A percentile compares a stretch with the other conserved stretches of the same genome.
Evolutionary conservation across 2,888 invertebrate species (phyloP).

Genomic region (Allygus modestus): DNA sequence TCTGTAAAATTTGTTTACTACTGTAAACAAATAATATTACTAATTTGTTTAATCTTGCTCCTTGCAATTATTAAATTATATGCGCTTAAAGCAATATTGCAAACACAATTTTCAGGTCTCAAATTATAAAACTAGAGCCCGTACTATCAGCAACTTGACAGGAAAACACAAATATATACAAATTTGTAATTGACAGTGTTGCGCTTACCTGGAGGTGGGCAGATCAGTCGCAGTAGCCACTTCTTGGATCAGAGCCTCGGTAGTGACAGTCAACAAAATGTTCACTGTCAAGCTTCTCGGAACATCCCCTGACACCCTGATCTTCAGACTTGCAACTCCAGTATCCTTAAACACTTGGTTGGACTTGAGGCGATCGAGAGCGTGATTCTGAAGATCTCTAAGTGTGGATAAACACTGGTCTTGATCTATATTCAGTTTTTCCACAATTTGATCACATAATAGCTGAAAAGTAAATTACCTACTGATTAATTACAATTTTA

Average conservation of each 20-base stretch:
- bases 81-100: too few species aligned
- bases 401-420: conserved; percentile 78
- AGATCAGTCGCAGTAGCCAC: conserved; percentile 44
- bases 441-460: conserved; percentile 30
- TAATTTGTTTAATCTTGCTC: too few species aligned
- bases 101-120: too few species aligned
- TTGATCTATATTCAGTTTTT: conserved; percentile 77
- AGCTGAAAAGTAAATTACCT: conserved; percentile 71
- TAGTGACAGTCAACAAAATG: not conserved
- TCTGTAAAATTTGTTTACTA: too few species aligned
- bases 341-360: conserved; percentile 83
- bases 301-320: conserved; percentile 78
- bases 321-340: conserved; percentile 84
- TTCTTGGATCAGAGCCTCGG: conserved; percentile 12
- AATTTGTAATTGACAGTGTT: too few species aligned
- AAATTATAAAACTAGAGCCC: too few species aligned
- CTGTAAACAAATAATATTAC: too few species aligned
- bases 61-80: too few species aligned
- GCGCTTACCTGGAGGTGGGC: not conserved
- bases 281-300: conserved; percentile 35
- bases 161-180: too few species aligned
- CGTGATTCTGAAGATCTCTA: conserved; percentile 82
- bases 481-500: too few species aligned
- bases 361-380: conserved; percentile 84
- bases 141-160: too few species aligned